Percentiles rank a stretch among this genome's conserved stretches.
These are phyloP conservation scores for Eptatretus burgeri DNA, from an alignment of 2,113 vertebrate species.

Conservation along the genomic window DNA sequence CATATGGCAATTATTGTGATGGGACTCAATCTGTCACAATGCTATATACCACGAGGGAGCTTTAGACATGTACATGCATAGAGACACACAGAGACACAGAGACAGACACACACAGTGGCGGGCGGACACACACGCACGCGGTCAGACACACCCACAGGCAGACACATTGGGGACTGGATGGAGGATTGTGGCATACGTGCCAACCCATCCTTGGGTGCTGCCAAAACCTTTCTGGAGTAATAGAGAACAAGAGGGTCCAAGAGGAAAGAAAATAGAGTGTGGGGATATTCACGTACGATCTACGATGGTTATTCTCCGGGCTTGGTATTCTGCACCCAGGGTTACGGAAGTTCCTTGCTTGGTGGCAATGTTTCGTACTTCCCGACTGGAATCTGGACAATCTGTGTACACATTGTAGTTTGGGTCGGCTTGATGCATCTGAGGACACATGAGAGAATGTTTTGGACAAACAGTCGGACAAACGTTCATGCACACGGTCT, in stretches of 20 bases:
- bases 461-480: not conserved
- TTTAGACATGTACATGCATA: not conserved
- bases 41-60: no score
- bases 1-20: no score
- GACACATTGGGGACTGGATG: not conserved
- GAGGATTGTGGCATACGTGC: not conserved
- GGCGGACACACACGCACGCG: not conserved
- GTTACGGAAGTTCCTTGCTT: slow-evolving; percentile 47
- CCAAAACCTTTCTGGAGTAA: slow-evolving; percentile 3
- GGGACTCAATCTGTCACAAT: no score
- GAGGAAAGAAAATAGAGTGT: no score
- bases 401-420: slow-evolving; percentile 46
- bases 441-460: not conserved
- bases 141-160: not conserved
- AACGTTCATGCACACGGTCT: not conserved
- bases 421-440: slow-evolving; percentile 14
- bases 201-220: not conserved
- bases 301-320: slow-evolving; percentile 54
- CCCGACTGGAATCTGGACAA: slow-evolving; percentile 59
- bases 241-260: not conserved
- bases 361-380: slow-evolving; percentile 56
- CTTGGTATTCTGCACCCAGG: slow-evolving; percentile 66
- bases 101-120: not conserved
- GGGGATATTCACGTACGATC: slow-evolving; percentile 30
- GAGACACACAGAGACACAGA: not conserved